Evolutionary conservation across 2,113 vertebrate genomes (phyloP), one percentile per base, ranked within the genome.

Genomic region (Myxocyprinus asiaticus): DNA sequence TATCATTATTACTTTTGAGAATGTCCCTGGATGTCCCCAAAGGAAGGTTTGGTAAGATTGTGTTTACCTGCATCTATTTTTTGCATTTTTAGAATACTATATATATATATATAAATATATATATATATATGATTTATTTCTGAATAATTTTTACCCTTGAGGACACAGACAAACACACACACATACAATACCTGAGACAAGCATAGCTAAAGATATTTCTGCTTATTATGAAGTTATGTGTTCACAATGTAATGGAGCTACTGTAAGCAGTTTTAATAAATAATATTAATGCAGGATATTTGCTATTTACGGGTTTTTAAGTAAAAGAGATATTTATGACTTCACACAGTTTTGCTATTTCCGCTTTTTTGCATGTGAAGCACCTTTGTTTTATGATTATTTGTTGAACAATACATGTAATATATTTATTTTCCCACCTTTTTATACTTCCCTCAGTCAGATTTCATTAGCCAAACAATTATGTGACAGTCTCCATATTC

Each of bases 91-190:
- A n/a, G n/a, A n/a, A n/a, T n/a, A n/a, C n/a, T n/a, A n/a, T n/a
- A n/a, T n/a, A n/a, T n/a, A n/a, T n/a, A n/a, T n/a, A n/a, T n/a
- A n/a, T n/a, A n/a, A 1, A 33, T 33, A 33, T 33, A 33, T 33
- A 33, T 33, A 33, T 33, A 33, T 33, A 33, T 33, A 33, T 33
- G 1, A 33, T 33, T 33, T 33, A 33, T 33, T 33, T 33, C 22
- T 33, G 22, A 33, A 33, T 33, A 33, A 1, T 33, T 33, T 1
- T 33, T 33, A 1, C 22, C 22, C 22, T 50, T 58, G 69, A 44
- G 43, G 44, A 44, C 67, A 63, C 67, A 63, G 9, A 53, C 44
- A 50, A 8, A 43, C 53, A 68, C 65, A 61, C 53, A 67, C 48
- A 64, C 47, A 71, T 47, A 79, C 22, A 79, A 33, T 33, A 1